Base-by-base conservation (phyloP, 2,888 invertebrate genomes). In the Hirtodrosophila duncani region DNA sequence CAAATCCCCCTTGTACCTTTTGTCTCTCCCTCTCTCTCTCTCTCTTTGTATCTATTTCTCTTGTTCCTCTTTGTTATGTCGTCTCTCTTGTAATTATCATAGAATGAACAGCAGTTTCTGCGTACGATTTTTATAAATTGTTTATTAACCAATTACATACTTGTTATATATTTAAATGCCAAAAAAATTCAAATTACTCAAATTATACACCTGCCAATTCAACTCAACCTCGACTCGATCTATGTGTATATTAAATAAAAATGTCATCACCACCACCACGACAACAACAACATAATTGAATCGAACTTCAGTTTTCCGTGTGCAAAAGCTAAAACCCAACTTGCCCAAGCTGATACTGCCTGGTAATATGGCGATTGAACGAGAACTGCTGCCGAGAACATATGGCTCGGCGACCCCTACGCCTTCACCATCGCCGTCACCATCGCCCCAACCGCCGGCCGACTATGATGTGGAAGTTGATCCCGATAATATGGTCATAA, bases 301-400 rank as follows among this genome's bases (percentile, higher is more conserved):
- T n/a, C n/a, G 34, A 31, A 26, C 62, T 61, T 45, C 71, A 87
- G 86, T 87, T 81, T 83, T 87, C 59, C 86, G 86, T 75, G 84
- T 87, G 70, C 83, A 87, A 82, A 87, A 87, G 70, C 58, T 85
- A 37, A 87, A 86, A 69, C 83, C 85, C 45, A 87, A 87, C 63
- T 81, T 86, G 65, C 86, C 86, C 33, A 85, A 85, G 82, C 77
- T 86, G 65, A 86, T 86, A 72, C 71, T 85, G 72, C 85, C 85
- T 69, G 75, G 79, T 62, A 86, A 86, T 62, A 74, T 78, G 64
- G 84, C 75, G 64, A 72, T 85, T 62, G 80, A 81, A 61, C 67
- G 71, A 33, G 64, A 66, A 23, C 39, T 49, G 31, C 27, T 27
- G 5, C n/a, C n/a, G n/a, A n/a, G n/a, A n/a, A 23, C 7, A 16